Base-by-base conservation (phyloP, 2,888 invertebrate genomes). In the Melinaea menophilus region DNA sequence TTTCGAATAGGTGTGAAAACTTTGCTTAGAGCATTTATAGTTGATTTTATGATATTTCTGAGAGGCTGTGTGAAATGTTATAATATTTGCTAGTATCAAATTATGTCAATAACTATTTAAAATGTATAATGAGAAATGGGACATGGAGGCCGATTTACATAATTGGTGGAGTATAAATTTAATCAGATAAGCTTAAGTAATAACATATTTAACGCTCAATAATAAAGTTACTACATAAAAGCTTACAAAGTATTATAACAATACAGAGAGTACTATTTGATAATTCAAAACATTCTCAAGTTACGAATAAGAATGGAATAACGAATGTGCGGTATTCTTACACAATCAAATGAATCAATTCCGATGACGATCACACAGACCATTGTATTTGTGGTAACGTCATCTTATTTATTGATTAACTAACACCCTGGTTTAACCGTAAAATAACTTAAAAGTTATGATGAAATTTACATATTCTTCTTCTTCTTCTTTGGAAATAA, bases 381-480 rank as follows among this genome's bases (percentile, higher is more conserved):
- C 66, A 73, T 73, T 73, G 70, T 73, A 72, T 69, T 70, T 70
- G 56, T 60, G 64, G 64, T 61, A 70, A 64, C 68, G 64, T 63
- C 69, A 65, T 65, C 65, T 62, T 59, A 66, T 71, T 71, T 71
- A 51, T 31, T 51, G 22, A 41, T 41, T 9, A 41, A 41, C 41
- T 41, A 5, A 11, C 9, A 41, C 41, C 41, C 41, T 3, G 41
- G 9, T 41, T 41, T 41, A 9, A 41, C 41, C 41, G 5, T 2
- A 9, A 9, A 9, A 9, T 9, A 9, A 41, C 41, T 11, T 5
- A 1, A 9, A 9, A 9, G 41, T 9, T 9, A 5, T 41, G 7
- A 41, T 41, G 7, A 9, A 5, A 41, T 41, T 41, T 41, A 37
- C 37, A 37, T 2, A 37, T 37, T 37, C 7, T 4, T 35, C 5